A percentile compares a stretch with the other conserved stretches of the same genome.
Conservation (phyloP, 2,888 invertebrate genomes). For the Campoletis raptor region DNA sequence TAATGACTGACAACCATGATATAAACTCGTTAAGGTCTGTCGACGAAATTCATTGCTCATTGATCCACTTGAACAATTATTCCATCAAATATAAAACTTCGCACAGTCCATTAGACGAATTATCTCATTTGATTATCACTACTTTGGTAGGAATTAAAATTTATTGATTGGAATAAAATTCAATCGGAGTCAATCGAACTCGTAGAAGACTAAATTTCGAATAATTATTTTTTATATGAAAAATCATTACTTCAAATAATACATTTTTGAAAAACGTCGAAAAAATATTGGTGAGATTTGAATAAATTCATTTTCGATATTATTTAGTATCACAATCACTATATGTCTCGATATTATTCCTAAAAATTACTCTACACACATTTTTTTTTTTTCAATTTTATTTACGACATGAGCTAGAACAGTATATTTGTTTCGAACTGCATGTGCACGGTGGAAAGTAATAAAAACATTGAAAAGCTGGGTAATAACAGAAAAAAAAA, state of each 20-base stretch:
- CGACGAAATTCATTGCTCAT: background rate
- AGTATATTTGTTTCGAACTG: slow-evolving; percentile 4
- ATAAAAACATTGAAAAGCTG: slow-evolving; percentile 17
- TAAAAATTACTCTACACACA: background rate
- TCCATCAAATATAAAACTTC: background rate
- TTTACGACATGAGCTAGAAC: background rate
- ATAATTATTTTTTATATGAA: too few relatives aligned
- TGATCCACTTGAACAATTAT: background rate
- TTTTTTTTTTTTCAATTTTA: background rate
- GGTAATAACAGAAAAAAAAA: background rate
- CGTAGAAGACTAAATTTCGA: background rate
- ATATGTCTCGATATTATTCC: background rate
- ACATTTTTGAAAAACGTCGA: background rate
- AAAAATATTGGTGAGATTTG: background rate
- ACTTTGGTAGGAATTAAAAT: background rate
- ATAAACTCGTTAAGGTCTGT: background rate
- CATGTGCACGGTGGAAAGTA: background rate
- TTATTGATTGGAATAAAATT: background rate
- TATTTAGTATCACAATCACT: background rate
- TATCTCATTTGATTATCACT: background rate
- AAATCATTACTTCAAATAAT: too few relatives aligned
- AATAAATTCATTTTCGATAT: background rate
- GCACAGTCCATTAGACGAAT: background rate
- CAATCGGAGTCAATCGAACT: background rate
- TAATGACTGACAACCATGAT: slow-evolving; percentile 15